Base-by-base conservation (phyloP, 2,888 invertebrate species). In the Sinelater perroti region DNA sequence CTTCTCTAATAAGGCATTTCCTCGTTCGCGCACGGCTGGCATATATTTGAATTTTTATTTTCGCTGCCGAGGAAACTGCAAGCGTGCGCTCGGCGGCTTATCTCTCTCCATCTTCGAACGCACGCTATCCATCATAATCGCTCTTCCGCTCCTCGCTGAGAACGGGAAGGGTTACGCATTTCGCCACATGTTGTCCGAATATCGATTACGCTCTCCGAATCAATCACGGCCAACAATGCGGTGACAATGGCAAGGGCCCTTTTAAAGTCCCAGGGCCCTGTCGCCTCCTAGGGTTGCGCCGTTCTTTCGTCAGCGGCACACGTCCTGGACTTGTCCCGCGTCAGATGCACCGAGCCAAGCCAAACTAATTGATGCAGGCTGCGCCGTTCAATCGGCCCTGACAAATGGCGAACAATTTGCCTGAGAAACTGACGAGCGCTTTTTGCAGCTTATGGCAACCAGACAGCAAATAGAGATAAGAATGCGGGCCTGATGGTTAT, bases 161-260 rank as follows among this genome's bases (percentile, higher is more conserved):
- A 20, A 24, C 21, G 45, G 21, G 33, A 55, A 40, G 55, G 55
- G 55, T 47, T 55, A 49, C 30, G 47, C 31, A 53, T 55, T 49
- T 47, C 55, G 10, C 54, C 13, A 33, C 55, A 33, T 55, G 55
- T 21, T 33, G 49, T 49, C 51, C 31, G 51, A 40, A 46, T 57
- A 57, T 59, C 58, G 53, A 54, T 54, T 54, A 53, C 59, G 56
- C 56, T 56, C 46, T 56, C 53, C 58, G 66, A 64, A 73, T 73
- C 73, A 71, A 72, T 73, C 73, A 71, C 56, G 38, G 49, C 59
- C 61, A 71, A 71, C 69, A 70, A 70, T 69, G 68, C 68, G 68
- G 68, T 70, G 72, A 72, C 72, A 73, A 67, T 65, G 64, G 69
- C 72, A 72, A 70, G 38, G 31, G 36, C 58, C 49, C 53, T 38